Percentiles rank a stretch among this genome's conserved stretches.
Conservation (phyloP, 2,113 vertebrate genomes). For the Hucho hucho region DNA sequence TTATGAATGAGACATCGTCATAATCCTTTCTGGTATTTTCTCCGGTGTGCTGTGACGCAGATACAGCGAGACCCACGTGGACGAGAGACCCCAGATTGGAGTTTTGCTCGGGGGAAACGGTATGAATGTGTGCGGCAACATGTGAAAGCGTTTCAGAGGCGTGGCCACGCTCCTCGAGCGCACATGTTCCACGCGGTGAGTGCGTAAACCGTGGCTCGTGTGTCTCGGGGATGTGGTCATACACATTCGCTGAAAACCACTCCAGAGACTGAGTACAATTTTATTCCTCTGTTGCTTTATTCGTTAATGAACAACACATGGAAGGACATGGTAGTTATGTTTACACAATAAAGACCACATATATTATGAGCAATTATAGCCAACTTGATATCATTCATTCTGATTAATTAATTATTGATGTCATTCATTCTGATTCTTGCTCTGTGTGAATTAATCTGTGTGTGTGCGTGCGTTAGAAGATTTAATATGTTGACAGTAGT, state of each 20-base stretch:
- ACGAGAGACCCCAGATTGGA: background rate
- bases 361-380: too few species aligned
- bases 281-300: background rate
- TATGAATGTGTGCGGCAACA: conserved; percentile 35
- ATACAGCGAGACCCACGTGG: background rate
- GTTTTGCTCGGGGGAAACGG: background rate
- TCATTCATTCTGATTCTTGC: too few species aligned
- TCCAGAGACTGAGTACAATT: background rate
- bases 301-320: background rate
- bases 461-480: too few species aligned
- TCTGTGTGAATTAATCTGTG: too few species aligned
- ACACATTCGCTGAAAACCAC: background rate
- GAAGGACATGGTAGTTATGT: background rate
- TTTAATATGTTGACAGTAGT: too few species aligned
- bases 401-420: too few species aligned
- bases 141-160: conserved; percentile 27
- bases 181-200: conserved; percentile 37
- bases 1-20: too few species aligned
- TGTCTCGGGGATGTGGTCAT: background rate
- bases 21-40: background rate
- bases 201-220: background rate
- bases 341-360: background rate
- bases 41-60: background rate
- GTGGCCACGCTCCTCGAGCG: conserved; percentile 24
- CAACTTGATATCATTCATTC: too few species aligned